Conservation (phyloP, 2,113 vertebrate genomes). For the Hippocampus comes region DNA sequence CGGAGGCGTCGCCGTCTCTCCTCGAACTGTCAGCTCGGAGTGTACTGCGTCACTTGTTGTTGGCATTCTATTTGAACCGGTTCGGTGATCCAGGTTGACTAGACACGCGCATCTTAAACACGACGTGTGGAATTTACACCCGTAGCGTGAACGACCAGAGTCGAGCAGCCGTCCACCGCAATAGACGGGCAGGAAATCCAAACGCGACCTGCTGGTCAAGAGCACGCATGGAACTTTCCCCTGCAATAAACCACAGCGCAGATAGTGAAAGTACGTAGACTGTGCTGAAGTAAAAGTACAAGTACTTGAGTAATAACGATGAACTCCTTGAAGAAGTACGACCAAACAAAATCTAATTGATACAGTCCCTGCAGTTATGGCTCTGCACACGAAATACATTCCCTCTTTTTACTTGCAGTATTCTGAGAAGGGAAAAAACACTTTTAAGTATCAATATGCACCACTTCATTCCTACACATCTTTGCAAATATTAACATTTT, state of each 20-base stretch:
- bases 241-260: not conserved
- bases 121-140: not conserved
- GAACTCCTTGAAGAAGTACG: no score
- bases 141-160: not conserved
- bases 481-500: no score
- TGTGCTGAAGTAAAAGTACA: not conserved
- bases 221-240: not conserved
- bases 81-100: not conserved
- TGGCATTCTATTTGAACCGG: constrained; percentile 60
- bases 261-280: not conserved
- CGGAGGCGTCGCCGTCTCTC: constrained; percentile 31
- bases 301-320: not conserved
- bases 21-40: constrained; percentile 29
- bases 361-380: no score
- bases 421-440: no score
- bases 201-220: constrained; percentile 17
- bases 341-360: no score
- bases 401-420: no score
- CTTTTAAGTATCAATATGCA: no score
- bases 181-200: constrained; percentile 5
- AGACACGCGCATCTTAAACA: constrained; percentile 7
- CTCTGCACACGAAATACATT: no score
- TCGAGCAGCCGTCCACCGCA: not conserved
- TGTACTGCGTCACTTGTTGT: constrained; percentile 61
- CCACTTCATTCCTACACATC: no score